Evolutionary conservation across 1,140 invertebrate genomes (phyloP).

Genomic region (Lepidotrigona ventralis): DNA sequence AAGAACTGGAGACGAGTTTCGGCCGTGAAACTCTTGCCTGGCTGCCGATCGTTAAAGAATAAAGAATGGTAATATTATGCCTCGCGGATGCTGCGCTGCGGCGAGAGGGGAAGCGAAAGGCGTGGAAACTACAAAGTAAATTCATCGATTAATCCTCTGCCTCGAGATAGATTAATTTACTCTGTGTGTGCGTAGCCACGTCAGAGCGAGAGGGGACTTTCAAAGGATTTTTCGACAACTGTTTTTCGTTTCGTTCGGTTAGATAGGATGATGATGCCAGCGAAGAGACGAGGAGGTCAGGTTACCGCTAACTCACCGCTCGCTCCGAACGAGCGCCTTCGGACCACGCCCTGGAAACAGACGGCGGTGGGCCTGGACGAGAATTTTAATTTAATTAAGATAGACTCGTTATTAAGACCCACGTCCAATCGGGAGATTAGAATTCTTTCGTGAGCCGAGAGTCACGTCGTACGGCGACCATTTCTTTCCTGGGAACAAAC

Average conservation of each 20-base stretch:
- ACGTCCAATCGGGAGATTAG: constrained; percentile 58
- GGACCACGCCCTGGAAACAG: constrained; percentile 68
- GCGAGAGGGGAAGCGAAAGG: background rate
- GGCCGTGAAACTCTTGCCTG: constrained; percentile 51
- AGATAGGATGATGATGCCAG: too few species aligned
- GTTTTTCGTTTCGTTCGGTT: background rate
- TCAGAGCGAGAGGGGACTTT: background rate
- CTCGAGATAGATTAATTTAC: constrained; percentile 27
- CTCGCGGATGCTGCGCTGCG: constrained; percentile 19
- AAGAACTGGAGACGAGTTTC: background rate
- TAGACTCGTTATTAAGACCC: constrained; percentile 69
- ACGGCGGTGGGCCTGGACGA: constrained; percentile 58
- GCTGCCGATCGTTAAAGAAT: constrained; percentile 65
- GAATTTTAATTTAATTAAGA: constrained; percentile 79
- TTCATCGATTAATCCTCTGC: constrained; percentile 34
- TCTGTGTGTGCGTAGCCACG: background rate
- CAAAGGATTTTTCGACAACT: constrained; percentile 33
- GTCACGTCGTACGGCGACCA: constrained; percentile 51
- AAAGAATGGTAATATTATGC: constrained; percentile 67
- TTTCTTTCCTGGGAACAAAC: background rate
- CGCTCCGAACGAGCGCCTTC: background rate
- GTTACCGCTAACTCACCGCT: constrained; percentile 9
- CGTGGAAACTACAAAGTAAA: constrained; percentile 37
- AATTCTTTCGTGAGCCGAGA: constrained; percentile 47
- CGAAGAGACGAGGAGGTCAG: background rate